Evolutionary conservation across 2,797 vertebrate species (phyloP), one percentile per base, ranked within the genome.

Genomic region (Falco concolor): DNA sequence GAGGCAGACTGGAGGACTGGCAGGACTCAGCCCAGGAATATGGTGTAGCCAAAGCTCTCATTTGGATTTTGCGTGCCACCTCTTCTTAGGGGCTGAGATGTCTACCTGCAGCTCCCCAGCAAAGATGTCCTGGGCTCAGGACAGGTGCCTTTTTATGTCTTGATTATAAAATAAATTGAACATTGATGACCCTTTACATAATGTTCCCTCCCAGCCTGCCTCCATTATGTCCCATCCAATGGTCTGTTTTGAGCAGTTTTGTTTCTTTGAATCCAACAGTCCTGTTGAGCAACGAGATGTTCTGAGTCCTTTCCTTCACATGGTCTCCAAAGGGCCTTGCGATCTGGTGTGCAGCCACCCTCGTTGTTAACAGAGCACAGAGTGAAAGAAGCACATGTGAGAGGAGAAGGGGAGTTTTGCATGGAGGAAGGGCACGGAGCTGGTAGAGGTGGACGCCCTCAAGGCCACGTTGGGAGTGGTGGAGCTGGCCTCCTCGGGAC

Each of bases 371-470:
- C 6, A 64, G 73, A 85, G 36, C 28, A 49, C 22, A 49, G 27
- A 54, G 21, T 34, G 65, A 74, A 80, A 87, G 56, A 77, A 67
- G n/a, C 7, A 28, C 0, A 0, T 21, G 10, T 53, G 30, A 60
- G 30, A 52, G 42, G 23, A 56, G 54, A 88, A 53, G 18, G 15
- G 17, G 27, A 59, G 10, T 67, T 93, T 19, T 70, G 18, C 20
- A 14, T 0, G 0, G 7, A 47, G n/a, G 30, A 75, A 53, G 27
- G 63, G 32, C 16, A 5, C 4, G 8, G 61, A 70, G 5, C 5
- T 50, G 32, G 9, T 59, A 70, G 67, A 85, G 12, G 19, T 59
- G 30, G 47, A 27, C 30, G 87, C 17, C 14, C 19, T 50, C 49
- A 52, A 52, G 40, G n/a, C 24, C 6, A 13, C 13, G 7, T 50